Evolutionary conservation across 1,140 invertebrate species (phyloP).

Genomic region (Listronotus oregonensis): DNA sequence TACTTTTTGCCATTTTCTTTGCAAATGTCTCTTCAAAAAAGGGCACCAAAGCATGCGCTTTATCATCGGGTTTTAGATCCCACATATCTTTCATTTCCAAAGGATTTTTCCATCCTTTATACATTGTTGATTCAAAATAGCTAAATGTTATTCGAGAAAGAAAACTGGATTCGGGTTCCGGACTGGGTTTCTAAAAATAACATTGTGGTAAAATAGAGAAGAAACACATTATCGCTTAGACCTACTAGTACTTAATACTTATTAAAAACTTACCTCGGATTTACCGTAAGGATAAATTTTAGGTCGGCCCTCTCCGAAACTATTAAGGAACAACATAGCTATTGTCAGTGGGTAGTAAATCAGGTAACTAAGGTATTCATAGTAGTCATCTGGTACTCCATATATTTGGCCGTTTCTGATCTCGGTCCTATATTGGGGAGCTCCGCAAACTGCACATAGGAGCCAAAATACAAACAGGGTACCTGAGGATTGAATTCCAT

Average conservation of each 20-base stretch:
- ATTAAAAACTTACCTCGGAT: constrained; percentile 62
- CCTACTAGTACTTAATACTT: too few relatives aligned
- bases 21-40: constrained; percentile 87
- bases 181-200: constrained; percentile 74
- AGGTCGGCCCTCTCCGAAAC: constrained; percentile 79
- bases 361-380: constrained; percentile 76
- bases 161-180: constrained; percentile 84
- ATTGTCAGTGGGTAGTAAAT: constrained; percentile 77
- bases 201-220: not conserved
- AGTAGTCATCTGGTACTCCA: constrained; percentile 58
- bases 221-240: too few relatives aligned
- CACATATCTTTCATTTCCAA: constrained; percentile 84
- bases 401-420: constrained; percentile 57
- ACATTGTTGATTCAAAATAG: constrained; percentile 87
- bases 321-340: constrained; percentile 78
- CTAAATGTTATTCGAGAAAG: constrained; percentile 85
- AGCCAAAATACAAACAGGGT: constrained; percentile 89
- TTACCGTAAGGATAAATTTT: constrained; percentile 69
- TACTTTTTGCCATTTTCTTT: constrained; percentile 62
- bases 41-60: constrained; percentile 76
- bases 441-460: constrained; percentile 68
- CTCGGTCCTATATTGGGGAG: constrained; percentile 74
- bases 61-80: constrained; percentile 85
- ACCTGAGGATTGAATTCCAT: constrained; percentile 85
- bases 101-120: constrained; percentile 82